Percentiles rank a stretch among this genome's conserved stretches.
These are phyloP conservation scores for Scopus umbretta DNA, from an alignment of 2,113 vertebrate species.

Conservation along the genomic window DNA sequence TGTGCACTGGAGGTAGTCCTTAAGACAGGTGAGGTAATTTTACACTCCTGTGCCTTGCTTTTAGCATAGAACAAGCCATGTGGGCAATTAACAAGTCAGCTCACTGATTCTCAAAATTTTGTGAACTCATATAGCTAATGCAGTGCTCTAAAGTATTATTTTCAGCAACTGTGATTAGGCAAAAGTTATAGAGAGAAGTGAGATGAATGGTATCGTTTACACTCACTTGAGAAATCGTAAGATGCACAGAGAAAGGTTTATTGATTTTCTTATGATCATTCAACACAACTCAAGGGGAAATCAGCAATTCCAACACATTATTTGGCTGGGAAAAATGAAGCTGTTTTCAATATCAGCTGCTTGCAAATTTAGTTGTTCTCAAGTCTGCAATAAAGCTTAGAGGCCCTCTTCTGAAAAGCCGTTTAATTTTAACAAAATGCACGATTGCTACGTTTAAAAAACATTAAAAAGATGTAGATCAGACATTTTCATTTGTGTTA, in stretches of 20 bases:
- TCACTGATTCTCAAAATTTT: neutral
- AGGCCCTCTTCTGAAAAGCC: constrained; percentile 1
- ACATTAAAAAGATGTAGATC: constrained; percentile 21
- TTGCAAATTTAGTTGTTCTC: constrained; percentile 37
- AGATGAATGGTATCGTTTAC: constrained; percentile 13
- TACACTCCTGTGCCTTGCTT: neutral
- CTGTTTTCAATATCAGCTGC: constrained; percentile 36
- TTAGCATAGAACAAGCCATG: neutral
- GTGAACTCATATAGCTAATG: neutral
- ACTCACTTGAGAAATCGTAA: neutral
- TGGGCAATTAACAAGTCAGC: neutral
- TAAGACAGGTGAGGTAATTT: neutral
- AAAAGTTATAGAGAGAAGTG: neutral
- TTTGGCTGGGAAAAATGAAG: constrained; percentile 37
- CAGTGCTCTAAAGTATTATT: neutral
- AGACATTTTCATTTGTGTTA: constrained; percentile 19
- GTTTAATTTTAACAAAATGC: constrained; percentile 44
- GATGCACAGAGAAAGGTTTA: constrained; percentile 28
- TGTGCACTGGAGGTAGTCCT: neutral
- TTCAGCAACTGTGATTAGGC: neutral
- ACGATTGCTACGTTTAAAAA: neutral
- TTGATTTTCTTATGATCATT: constrained; percentile 50
- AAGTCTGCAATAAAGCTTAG: constrained; percentile 44
- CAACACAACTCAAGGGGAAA: constrained; percentile 41
- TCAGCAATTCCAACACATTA: constrained; percentile 35